These are phyloP conservation scores for Phalacrocorax carbo DNA, from an alignment of 2,113 vertebrate genomes.

Conservation along the genomic window DNA sequence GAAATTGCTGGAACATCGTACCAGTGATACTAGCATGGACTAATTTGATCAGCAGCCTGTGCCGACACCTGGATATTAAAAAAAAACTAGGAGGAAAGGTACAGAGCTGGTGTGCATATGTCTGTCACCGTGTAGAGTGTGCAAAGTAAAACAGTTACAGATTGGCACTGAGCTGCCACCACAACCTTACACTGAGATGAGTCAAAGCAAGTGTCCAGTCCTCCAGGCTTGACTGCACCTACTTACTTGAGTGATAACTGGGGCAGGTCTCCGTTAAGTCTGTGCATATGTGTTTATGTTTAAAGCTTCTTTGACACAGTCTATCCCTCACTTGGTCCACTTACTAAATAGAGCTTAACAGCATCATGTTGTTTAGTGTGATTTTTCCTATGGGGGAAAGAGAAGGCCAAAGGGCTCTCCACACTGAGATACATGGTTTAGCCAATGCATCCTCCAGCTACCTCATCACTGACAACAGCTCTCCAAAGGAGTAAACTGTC, in stretches of 20 bases:
- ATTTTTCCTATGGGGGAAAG: neutral
- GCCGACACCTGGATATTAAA: neutral
- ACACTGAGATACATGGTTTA: neutral
- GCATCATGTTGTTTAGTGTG: neutral
- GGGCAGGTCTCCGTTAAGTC: neutral
- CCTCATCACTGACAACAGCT: neutral
- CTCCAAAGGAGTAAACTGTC: neutral
- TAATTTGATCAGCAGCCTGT: neutral
- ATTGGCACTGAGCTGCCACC: neutral
- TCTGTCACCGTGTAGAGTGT: fast-evolving
- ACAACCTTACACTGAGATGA: neutral
- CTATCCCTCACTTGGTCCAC: neutral
- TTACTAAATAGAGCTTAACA: neutral
- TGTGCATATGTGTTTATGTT: neutral
- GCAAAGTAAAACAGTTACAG: neutral
- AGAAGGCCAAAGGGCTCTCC: neutral
- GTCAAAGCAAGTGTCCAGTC: neutral
- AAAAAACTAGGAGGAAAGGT: neutral
- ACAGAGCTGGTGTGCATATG: neutral
- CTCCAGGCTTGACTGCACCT: neutral
- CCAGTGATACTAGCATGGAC: neutral
- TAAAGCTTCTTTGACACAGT: neutral
- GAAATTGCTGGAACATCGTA: neutral
- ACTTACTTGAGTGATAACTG: neutral
- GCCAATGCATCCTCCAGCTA: neutral